Evolutionary conservation across 2,113 vertebrate genomes (phyloP).

Genomic region (Sterrhoptilus dennistouni): DNA sequence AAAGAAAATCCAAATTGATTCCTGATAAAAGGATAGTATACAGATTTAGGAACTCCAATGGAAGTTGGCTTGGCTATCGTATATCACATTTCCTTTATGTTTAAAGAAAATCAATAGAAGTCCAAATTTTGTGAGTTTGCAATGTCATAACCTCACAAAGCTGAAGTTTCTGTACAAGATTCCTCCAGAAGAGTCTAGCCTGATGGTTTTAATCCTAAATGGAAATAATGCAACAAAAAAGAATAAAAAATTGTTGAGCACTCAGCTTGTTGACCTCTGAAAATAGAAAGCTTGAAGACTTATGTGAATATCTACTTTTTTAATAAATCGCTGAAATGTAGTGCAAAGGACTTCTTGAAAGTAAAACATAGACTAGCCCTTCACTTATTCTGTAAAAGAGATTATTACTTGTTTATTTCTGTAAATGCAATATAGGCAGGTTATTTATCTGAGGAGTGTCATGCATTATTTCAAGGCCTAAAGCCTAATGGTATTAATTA

Average conservation of each 20-base stretch:
- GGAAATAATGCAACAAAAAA: neutral
- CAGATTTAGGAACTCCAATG: neutral
- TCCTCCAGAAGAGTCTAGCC: neutral
- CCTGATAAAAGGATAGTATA: neutral
- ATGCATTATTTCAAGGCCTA: neutral
- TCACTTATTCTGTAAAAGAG: neutral
- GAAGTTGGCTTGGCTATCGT: neutral
- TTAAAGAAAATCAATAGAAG: neutral
- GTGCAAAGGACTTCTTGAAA: neutral
- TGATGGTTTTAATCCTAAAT: neutral
- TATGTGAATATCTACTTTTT: neutral
- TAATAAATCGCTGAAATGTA: neutral
- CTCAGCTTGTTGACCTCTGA: neutral
- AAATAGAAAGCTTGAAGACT: neutral
- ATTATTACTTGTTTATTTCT: conserved; percentile 3
- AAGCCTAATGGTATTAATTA: conserved; percentile 63
- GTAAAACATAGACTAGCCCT: neutral
- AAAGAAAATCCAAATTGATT: neutral
- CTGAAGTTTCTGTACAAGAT: neutral
- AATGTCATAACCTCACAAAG: neutral
- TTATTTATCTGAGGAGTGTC: conserved; percentile 5
- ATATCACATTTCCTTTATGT: neutral
- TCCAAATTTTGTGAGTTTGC: neutral
- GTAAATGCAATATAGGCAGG: neutral
- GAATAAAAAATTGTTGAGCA: neutral